Conservation (phyloP, 1,140 invertebrate genomes). For the Drosophila insularis region DNA sequence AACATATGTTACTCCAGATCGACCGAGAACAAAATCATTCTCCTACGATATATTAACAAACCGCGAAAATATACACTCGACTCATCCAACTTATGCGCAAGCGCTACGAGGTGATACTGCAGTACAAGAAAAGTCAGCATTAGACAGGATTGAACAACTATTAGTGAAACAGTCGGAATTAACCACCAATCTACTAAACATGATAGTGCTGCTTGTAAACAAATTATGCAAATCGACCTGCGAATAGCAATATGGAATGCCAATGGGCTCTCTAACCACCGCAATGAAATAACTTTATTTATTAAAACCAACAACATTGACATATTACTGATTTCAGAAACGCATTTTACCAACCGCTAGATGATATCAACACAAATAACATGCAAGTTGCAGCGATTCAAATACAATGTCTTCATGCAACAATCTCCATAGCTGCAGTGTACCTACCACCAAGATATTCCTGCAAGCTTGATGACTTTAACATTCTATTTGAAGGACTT, state of each 20-base stretch:
- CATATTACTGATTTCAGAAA: neutral
- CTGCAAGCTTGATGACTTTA: too few relatives aligned
- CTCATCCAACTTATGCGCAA: neutral
- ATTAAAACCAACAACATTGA: neutral
- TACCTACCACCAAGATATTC: too few relatives aligned
- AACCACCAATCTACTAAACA: neutral
- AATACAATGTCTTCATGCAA: too few relatives aligned
- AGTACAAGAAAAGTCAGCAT: neutral
- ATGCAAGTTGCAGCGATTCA: too few relatives aligned
- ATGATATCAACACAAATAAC: too few relatives aligned
- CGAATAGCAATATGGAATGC: constrained; percentile 2
- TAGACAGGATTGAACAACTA: neutral
- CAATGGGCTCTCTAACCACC: neutral
- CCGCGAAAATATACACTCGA: neutral
- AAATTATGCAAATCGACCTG: neutral
- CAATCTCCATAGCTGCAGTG: too few relatives aligned
- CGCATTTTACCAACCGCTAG: too few relatives aligned
- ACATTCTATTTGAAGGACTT: too few relatives aligned
- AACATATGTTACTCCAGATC: neutral
- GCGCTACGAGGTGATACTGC: neutral
- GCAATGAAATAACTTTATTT: neutral
- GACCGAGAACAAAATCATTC: too few relatives aligned
- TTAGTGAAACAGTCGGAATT: neutral
- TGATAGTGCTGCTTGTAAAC: neutral
- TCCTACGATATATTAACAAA: neutral